Evolutionary conservation across 1,140 invertebrate species (phyloP).

Genomic region (Drosophila pachea): DNA sequence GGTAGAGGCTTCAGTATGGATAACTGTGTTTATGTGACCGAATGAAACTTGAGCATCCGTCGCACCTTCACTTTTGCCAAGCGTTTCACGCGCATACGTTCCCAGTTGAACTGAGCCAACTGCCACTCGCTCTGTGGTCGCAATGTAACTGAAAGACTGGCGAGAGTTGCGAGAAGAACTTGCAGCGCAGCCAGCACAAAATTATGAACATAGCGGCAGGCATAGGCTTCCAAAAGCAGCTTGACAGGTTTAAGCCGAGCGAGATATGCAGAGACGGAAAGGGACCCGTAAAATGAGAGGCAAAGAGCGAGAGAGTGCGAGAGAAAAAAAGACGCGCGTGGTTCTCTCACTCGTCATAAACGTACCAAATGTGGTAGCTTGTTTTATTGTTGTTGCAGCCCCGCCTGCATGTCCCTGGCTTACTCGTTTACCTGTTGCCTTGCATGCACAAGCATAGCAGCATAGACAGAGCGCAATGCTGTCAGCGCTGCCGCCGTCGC

Average conservation of each 20-base stretch:
- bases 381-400: conserved; percentile 40
- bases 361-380: conserved; percentile 53
- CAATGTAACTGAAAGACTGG: conserved; percentile 54
- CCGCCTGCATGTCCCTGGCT: conserved; percentile 25
- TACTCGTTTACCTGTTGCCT: conserved; percentile 58
- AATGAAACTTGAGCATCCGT: conserved; percentile 39
- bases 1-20: conserved; percentile 16
- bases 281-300: conserved; percentile 1
- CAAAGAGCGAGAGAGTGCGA: conserved; percentile 4
- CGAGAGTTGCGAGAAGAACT: conserved; percentile 31
- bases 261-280: conserved; percentile 2
- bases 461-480: conserved; percentile 26
- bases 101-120: conserved; percentile 28
- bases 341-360: conserved; percentile 50
- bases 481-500: conserved; percentile 21
- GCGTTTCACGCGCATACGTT: conserved; percentile 36
- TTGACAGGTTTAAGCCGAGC: conserved; percentile 50
- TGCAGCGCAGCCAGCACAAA: conserved; percentile 48
- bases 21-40: conserved; percentile 28
- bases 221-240: conserved; percentile 50
- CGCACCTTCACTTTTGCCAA: conserved; percentile 71
- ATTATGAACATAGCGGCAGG: conserved; percentile 56
- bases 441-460: conserved; percentile 16
- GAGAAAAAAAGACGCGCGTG: conserved; percentile 14
- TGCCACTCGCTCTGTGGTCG: conserved; percentile 62